Conservation (phyloP, 1,140 invertebrate species). For the Lasioglossum albipes region DNA sequence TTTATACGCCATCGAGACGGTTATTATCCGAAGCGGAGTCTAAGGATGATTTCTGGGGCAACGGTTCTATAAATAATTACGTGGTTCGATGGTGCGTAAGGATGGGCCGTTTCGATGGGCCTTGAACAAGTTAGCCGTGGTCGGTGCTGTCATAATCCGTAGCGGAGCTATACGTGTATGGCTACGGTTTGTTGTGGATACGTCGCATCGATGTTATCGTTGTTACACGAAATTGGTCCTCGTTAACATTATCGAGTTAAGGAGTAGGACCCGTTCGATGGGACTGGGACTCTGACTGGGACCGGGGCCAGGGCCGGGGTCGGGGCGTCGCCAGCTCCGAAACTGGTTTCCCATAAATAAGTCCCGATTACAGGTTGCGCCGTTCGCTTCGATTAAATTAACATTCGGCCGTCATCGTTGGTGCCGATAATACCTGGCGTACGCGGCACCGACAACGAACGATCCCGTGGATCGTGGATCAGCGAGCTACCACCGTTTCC, state of each 20-base stretch:
- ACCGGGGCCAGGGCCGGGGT: not conserved
- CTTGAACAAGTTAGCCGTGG: too few relatives aligned
- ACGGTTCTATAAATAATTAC: too few relatives aligned
- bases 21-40: too few relatives aligned
- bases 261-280: not conserved
- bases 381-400: constrained; percentile 30
- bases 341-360: constrained; percentile 49
- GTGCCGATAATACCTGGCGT: not conserved
- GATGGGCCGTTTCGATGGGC: too few relatives aligned
- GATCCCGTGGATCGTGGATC: not conserved
- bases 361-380: constrained; percentile 34
- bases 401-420: constrained; percentile 14
- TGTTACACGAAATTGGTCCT: constrained; percentile 33
- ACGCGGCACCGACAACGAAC: not conserved
- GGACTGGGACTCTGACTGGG: not conserved
- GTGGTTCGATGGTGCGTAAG: too few relatives aligned
- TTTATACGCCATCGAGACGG: too few relatives aligned
- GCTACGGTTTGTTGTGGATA: not conserved
- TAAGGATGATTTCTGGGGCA: too few relatives aligned
- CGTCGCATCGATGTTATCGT: constrained; percentile 16
- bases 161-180: not conserved
- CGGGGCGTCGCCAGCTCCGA: not conserved
- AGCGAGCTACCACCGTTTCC: too few relatives aligned
- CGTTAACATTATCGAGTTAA: constrained; percentile 45
- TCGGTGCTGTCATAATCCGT: not conserved